A percentile compares a stretch with the other conserved stretches of the same genome.
Conservation (phyloP, 2,888 invertebrate genomes). For the Margaritifera margaritifera region DNA sequence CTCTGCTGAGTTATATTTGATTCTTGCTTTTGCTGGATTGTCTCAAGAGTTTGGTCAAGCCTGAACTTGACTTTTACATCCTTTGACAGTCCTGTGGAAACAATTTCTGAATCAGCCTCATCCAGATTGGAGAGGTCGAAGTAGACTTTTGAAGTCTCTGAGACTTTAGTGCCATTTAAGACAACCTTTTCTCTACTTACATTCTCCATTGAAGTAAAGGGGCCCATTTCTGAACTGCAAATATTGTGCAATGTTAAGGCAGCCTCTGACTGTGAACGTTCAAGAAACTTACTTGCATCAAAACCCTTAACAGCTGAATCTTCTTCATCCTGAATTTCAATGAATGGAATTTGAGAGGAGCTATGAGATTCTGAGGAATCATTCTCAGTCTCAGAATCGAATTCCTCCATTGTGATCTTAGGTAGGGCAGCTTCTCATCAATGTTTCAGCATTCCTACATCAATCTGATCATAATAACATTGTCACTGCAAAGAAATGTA, state of each 20-base stretch:
- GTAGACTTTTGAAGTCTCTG: constrained; percentile 70
- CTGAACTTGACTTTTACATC: constrained; percentile 30
- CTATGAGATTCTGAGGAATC: too few species aligned
- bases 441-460: too few species aligned
- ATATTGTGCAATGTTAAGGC: constrained; percentile 37
- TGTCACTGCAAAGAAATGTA: too few species aligned
- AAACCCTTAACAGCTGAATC: constrained; percentile 15
- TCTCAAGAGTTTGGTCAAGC: constrained; percentile 60
- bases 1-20: constrained; percentile 50
- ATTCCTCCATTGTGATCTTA: neutral
- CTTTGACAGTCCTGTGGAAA: constrained; percentile 35
- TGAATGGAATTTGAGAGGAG: too few species aligned
- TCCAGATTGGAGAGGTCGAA: constrained; percentile 70
- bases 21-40: constrained; percentile 69
- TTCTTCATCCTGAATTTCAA: too few species aligned
- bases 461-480: too few species aligned
- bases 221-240: constrained; percentile 8
- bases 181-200: constrained; percentile 17
- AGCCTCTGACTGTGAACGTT: constrained; percentile 69
- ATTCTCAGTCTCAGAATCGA: neutral
- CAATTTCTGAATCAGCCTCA: constrained; percentile 38
- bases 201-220: constrained; percentile 21
- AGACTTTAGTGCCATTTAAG: constrained; percentile 51
- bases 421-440: too few species aligned
- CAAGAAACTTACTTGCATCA: constrained; percentile 60